Evolutionary conservation across 2,888 invertebrate genomes (phyloP).

Genomic region (Yponomeuta sedellus): DNA sequence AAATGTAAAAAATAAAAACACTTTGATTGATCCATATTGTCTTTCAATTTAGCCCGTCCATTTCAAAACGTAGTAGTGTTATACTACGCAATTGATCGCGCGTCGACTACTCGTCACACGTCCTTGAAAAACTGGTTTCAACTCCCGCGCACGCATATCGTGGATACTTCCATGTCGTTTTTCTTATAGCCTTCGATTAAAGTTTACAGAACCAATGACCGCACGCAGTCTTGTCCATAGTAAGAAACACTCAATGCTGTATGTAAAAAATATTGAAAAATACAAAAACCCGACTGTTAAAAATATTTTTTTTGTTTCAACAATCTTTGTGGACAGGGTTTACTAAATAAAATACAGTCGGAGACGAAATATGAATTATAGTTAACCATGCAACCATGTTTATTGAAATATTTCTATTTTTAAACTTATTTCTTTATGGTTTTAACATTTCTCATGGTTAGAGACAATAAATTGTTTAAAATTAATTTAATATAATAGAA

Average conservation of each 20-base stretch:
- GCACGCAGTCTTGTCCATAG: neutral
- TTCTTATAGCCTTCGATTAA: neutral
- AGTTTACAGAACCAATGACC: neutral
- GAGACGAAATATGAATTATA: too few relatives aligned
- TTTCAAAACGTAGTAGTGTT: neutral
- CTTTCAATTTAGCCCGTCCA: neutral
- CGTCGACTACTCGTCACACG: neutral
- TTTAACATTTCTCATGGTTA: too few relatives aligned
- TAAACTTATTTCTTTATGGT: too few relatives aligned
- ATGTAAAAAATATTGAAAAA: too few relatives aligned
- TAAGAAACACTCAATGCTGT: neutral
- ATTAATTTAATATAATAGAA: too few relatives aligned
- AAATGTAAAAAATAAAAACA: neutral
- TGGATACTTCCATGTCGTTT: neutral
- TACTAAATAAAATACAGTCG: too few relatives aligned
- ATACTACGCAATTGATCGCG: neutral
- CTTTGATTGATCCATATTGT: neutral
- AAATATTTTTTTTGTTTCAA: too few relatives aligned
- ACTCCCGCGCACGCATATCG: neutral
- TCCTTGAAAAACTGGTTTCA: conserved; percentile 8
- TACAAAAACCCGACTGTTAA: too few relatives aligned
- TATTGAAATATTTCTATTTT: too few relatives aligned
- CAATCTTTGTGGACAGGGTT: too few relatives aligned
- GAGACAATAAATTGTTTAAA: too few relatives aligned
- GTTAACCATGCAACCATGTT: too few relatives aligned